Conservation (phyloP, 2,797 vertebrate genomes). For the Tolypeutes matacus region DNA sequence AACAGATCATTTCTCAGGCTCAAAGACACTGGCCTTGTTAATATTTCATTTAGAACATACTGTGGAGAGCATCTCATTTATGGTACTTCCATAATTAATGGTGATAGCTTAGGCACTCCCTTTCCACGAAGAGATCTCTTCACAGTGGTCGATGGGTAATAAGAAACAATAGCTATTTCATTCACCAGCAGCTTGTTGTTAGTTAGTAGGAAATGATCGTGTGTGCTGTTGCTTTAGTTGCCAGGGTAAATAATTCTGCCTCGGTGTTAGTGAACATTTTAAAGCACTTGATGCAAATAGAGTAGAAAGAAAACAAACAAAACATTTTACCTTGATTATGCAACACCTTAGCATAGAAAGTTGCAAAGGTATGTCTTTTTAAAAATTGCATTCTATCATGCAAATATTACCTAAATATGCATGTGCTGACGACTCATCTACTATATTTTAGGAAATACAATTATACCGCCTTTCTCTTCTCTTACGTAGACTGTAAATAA, state of each 20-base stretch:
- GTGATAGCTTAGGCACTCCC: slow-evolving; percentile 91
- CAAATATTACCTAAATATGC: slow-evolving; percentile 94
- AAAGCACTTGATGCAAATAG: slow-evolving; percentile 92
- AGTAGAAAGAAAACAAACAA: slow-evolving; percentile 88
- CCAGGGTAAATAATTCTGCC: slow-evolving; percentile 91
- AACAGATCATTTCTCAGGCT: slow-evolving; percentile 88
- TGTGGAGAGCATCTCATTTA: slow-evolving; percentile 91
- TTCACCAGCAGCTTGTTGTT: slow-evolving; percentile 94
- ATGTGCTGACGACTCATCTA: slow-evolving; percentile 93
- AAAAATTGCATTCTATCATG: slow-evolving; percentile 89
- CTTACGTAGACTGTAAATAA: slow-evolving; percentile 94
- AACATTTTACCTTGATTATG: slow-evolving; percentile 88
- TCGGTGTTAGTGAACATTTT: slow-evolving; percentile 94
- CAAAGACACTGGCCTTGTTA: slow-evolving; percentile 89
- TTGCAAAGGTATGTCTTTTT: slow-evolving; percentile 87
- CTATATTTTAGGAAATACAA: slow-evolving; percentile 92
- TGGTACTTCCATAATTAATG: slow-evolving; percentile 94
- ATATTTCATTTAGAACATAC: slow-evolving; percentile 92
- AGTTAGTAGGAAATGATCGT: slow-evolving; percentile 92
- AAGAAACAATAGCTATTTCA: slow-evolving; percentile 93
- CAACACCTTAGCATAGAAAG: slow-evolving; percentile 91
- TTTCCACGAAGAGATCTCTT: slow-evolving; percentile 90
- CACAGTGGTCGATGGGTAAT: slow-evolving; percentile 91
- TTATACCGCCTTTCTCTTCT: slow-evolving; percentile 92
- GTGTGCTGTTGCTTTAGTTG: slow-evolving; percentile 95